Evolutionary conservation across 2,797 vertebrate genomes (phyloP), one percentile per base, ranked within the genome.

Genomic region (Pseudotriccus pelzelni): DNA sequence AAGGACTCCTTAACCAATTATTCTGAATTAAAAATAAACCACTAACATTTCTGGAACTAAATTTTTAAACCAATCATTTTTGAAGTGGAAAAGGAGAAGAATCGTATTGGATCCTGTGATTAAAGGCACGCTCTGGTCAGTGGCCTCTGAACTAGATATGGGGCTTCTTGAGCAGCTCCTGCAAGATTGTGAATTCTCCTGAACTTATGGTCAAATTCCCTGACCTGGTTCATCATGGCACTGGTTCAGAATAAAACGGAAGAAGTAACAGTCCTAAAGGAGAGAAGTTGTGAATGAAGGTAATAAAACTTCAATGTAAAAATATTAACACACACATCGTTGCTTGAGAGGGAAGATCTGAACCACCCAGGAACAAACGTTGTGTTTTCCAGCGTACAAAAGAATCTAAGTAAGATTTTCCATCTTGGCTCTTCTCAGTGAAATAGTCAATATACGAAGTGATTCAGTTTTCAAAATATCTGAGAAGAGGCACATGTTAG

Each of bases 371-470:
- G 47, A 89, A 80, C 20, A 92, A 92, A 89, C 21, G 81, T 14
- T 78, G 36, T 46, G 25, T 66, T 92, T 91, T 85, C 49, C 87
- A 81, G 66, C 3, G 32, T 41, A 60, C 34, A 58, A 43, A 92
- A 87, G 52, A 58, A 76, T 58, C 22, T 59, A 58, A 92, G 81
- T 56, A 79, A 94, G 63, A 46, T 90, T 89, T 94, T 93, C 92
- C 84, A 84, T 76, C 67, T 66, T 73, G 80, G 59, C 67, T 79
- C 55, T 62, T 88, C 60, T 44, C 52, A 68, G 64, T 28, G 72
- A 94, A 68, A 83, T 37, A 47, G 37, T 78, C 86, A 73, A 37
- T n/a, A 69, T 7, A n/a, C 58, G 75, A 69, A 88, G 67, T 44
- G 70, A 69, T 88, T 49, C 70, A 53, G 32, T 43, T 85, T 60